Evolutionary conservation across 2,888 invertebrate species (phyloP).

Genomic region (Saturnia japonica): DNA sequence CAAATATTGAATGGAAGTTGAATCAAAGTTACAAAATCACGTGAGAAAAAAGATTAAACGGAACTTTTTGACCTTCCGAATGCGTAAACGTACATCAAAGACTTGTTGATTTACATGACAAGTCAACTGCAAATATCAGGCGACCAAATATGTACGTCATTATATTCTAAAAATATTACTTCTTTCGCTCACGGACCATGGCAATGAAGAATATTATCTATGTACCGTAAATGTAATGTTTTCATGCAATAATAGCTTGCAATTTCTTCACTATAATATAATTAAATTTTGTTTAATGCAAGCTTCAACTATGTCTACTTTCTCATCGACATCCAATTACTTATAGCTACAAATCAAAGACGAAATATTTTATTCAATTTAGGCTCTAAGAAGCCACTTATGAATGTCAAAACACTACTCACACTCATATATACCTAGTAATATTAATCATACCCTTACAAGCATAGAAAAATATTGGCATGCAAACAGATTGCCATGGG

Average conservation of each 20-base stretch:
- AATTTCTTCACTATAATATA: not conserved
- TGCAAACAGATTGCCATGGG: too few species aligned
- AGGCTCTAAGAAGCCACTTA: too few species aligned
- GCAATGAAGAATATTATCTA: conserved; percentile 24
- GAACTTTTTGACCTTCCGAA: conserved; percentile 34
- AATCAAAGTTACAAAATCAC: not conserved
- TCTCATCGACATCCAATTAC: too few species aligned
- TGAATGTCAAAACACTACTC: too few species aligned
- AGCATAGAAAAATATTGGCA: not conserved
- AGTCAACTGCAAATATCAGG: conserved; percentile 32
- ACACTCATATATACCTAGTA: too few species aligned
- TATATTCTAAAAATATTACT: conserved; percentile 34
- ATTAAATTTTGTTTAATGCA: too few species aligned
- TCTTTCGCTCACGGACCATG: conserved; percentile 28
- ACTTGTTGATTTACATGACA: conserved; percentile 37
- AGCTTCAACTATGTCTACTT: too few species aligned
- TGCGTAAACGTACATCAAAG: conserved; percentile 27
- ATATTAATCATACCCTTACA: not conserved
- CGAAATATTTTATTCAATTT: too few species aligned
- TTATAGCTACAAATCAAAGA: too few species aligned
- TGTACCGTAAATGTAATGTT: conserved; percentile 6
- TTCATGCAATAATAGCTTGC: not conserved
- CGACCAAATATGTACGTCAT: conserved; percentile 45
- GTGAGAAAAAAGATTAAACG: not conserved
- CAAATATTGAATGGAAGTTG: not conserved